Conservation (phyloP, 2,113 vertebrate species). For the Paratilapia polleni region DNA sequence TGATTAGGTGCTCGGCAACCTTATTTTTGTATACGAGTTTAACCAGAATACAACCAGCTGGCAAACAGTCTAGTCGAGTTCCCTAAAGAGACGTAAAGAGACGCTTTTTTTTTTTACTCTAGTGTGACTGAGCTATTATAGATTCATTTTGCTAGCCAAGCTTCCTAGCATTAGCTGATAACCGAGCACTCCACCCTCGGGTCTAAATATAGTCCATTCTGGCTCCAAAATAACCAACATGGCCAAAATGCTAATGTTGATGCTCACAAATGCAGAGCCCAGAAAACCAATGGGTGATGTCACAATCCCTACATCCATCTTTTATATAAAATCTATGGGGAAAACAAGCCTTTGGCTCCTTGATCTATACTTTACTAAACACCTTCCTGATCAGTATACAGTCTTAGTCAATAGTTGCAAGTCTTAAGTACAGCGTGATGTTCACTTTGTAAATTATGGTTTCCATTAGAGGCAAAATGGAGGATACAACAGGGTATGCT, state of each 20-base stretch:
- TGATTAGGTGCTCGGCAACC: too few relatives aligned
- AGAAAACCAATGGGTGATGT: neutral
- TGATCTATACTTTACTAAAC: neutral
- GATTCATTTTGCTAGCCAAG: too few relatives aligned
- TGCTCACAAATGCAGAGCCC: too few relatives aligned
- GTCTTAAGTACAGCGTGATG: neutral
- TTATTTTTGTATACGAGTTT: too few relatives aligned
- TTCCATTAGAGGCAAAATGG: neutral
- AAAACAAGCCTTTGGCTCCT: neutral
- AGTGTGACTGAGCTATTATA: too few relatives aligned
- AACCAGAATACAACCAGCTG: too few relatives aligned
- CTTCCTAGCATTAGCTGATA: neutral
- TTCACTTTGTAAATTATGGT: neutral
- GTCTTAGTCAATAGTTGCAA: neutral
- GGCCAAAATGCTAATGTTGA: neutral
- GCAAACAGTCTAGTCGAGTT: too few relatives aligned
- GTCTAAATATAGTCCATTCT: neutral
- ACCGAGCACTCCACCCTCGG: rapidly evolving
- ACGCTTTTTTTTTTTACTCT: too few relatives aligned
- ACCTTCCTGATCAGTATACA: neutral
- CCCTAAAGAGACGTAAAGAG: too few relatives aligned
- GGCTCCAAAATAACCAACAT: neutral
- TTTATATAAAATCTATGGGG: neutral
- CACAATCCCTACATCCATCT: neutral
- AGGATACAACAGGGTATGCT: too few relatives aligned